Evolutionary conservation across 1,140 invertebrate genomes (phyloP).

Genomic region (Sitobion miscanthi): DNA sequence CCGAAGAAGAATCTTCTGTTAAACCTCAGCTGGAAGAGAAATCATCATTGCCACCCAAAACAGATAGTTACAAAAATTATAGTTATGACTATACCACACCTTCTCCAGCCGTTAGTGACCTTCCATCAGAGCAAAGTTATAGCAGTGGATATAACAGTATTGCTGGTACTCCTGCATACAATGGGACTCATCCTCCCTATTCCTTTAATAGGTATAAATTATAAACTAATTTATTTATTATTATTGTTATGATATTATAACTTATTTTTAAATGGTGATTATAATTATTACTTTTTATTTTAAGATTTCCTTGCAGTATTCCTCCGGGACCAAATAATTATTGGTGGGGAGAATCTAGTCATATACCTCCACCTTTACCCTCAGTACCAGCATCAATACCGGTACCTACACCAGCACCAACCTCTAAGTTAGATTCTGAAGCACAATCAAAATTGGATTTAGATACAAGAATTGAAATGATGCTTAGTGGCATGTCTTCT

Average conservation of each 20-base stretch:
- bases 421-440: constrained; percentile 42
- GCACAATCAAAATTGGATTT: constrained; percentile 69
- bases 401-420: neutral
- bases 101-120: constrained; percentile 40
- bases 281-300: neutral
- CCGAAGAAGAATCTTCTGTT: constrained; percentile 19
- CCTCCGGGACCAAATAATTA: constrained; percentile 41
- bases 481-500: constrained; percentile 76
- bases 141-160: constrained; percentile 43
- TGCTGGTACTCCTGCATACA: constrained; percentile 33
- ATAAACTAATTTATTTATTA: neutral
- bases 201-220: constrained; percentile 28
- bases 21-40: constrained; percentile 30
- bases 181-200: constrained; percentile 37
- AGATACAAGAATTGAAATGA: constrained; percentile 83
- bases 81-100: constrained; percentile 22
- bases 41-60: neutral
- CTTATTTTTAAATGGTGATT: neutral
- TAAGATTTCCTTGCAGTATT: constrained; percentile 40
- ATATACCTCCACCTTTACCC: constrained; percentile 33
- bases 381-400: constrained; percentile 14
- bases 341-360: constrained; percentile 51
- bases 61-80: constrained; percentile 44
- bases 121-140: constrained; percentile 51
- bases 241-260: neutral